These are phyloP conservation scores for Stichodactyla helianthus DNA, from an alignment of 64 coral and sea anemone genomes.

Conservation along the genomic window DNA sequence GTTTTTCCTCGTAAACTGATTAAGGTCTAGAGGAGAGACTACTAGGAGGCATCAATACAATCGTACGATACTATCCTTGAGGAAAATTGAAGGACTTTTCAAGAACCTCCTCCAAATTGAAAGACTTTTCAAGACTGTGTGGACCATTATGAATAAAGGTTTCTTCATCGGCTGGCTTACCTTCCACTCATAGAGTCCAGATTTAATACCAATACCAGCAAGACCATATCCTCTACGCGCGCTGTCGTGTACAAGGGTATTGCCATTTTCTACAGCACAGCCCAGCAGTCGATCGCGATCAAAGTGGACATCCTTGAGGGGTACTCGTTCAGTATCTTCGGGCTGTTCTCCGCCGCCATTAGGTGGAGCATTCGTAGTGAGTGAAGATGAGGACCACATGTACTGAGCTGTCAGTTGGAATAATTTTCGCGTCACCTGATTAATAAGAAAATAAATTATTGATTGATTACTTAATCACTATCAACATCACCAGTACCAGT, in stretches of 20 bases:
- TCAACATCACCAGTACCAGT: no score
- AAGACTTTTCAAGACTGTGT: no score
- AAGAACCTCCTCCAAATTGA: no score
- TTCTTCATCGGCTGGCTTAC: not conserved
- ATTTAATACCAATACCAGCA: slow-evolving; percentile 83
- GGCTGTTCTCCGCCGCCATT: slow-evolving; percentile 22
- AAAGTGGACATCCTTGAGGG: slow-evolving; percentile 34
- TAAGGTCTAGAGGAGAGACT: no score
- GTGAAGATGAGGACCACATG: slow-evolving; percentile 54
- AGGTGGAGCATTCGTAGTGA: not conserved
- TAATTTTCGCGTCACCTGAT: slow-evolving; percentile 51
- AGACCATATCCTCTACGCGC: slow-evolving; percentile 67
- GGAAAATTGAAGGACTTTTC: no score
- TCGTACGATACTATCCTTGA: no score
- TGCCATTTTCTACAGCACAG: slow-evolving; percentile 41
- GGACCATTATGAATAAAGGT: not conserved
- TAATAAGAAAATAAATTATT: not conserved
- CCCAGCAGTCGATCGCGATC: slow-evolving; percentile 31
- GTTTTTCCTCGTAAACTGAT: no score
- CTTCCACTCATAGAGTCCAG: slow-evolving; percentile 91
- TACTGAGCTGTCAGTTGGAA: slow-evolving; percentile 73
- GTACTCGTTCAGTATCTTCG: slow-evolving; percentile 42
- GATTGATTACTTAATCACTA: not conserved
- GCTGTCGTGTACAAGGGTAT: slow-evolving; percentile 64
- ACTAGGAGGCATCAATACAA: no score